phyloP scores from a whole-genome alignment of 2,797 vertebrate species.

The Sternarchorhynchus goeldii region DNA sequence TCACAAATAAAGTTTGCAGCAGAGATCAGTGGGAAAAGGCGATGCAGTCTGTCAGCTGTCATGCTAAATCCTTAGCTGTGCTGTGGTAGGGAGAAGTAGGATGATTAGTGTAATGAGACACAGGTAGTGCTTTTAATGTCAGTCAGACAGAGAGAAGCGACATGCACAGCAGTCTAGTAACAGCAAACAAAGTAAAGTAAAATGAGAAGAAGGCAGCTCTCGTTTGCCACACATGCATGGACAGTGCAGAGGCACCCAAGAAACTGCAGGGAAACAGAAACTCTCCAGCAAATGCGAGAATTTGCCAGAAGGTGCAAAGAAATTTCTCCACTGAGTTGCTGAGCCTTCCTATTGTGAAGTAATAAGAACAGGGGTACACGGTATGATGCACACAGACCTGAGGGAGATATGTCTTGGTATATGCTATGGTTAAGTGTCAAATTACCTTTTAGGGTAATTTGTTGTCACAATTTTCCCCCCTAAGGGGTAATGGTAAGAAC shows the following conservation, averaged over 20 bases:
- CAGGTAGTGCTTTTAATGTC: background rate
- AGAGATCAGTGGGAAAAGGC: slow-evolving; percentile 7
- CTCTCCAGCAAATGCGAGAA: slow-evolving; percentile 35
- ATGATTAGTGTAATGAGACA: background rate
- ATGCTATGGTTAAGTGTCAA: background rate
- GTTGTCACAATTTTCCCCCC: background rate
- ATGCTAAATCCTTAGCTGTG: background rate
- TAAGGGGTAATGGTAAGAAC: background rate
- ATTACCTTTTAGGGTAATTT: background rate
- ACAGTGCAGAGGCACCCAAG: slow-evolving; percentile 35
- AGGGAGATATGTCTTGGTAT: background rate
- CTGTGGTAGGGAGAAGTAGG: background rate
- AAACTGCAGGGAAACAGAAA: slow-evolving; percentile 42
- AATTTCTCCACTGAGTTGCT: slow-evolving; percentile 28
- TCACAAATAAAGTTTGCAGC: slow-evolving; percentile 14
- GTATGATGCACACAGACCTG: background rate
- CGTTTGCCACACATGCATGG: slow-evolving; percentile 49
- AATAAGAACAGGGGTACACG: slow-evolving; percentile 11
- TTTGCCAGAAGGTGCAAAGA: slow-evolving; percentile 45
- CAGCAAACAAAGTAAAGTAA: slow-evolving; percentile 34
- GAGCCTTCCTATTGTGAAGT: background rate
- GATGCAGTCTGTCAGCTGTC: background rate
- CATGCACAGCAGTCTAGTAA: slow-evolving; percentile 17
- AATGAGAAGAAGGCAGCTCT: background rate
- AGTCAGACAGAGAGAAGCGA: background rate